Evolutionary conservation across 2,113 vertebrate species (phyloP), one percentile per base, ranked within the genome.

Genomic region (Epinephelus moara): DNA sequence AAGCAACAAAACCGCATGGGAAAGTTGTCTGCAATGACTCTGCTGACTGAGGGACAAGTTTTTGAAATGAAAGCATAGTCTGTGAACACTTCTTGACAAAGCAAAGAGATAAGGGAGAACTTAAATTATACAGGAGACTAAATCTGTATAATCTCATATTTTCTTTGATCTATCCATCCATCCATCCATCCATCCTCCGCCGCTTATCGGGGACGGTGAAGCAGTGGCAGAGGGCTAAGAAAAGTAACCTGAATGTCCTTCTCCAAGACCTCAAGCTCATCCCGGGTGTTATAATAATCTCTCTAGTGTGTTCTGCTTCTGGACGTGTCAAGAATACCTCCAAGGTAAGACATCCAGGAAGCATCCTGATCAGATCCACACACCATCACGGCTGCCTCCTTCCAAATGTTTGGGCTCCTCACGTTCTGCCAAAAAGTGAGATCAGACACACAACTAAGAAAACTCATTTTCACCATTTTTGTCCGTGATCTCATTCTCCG

Each of bases 1-100:
- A 64, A 81, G 70, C 62, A 70, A 18, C 47, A 74, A 4, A 84
- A 52, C 70, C 10, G 45, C 59, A 70, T 78, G 69, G 71, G 70
- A 77, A 84, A 70, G 61, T 45, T n/a, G 30, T 40, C 52, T 40
- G 55, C 1, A 40, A 59, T 53, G 27, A 45, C 21, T 60, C 52
- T 50, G 30, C 14, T 63, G 55, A 75, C 3, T 49, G 42, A 81
- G 9, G 30, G 19, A 37, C n/a, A 50, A 21, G 40, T 49, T 88
- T 72, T 72, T 66, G 2, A 69, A 73, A 56, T 40, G 6, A 62
- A 82, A 82, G 68, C 45, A 3, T 25, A 50, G 27, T 63, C 42
- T 78, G 30, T 66, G 30, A 55, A 47, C 4, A 21, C 18, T 14
- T 59, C 69, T 62, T 2, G 30, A 45, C 9, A 42, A 42, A 42